Base-by-base conservation (phyloP, 2,113 vertebrate genomes). In the Nesoenas mayeri region DNA sequence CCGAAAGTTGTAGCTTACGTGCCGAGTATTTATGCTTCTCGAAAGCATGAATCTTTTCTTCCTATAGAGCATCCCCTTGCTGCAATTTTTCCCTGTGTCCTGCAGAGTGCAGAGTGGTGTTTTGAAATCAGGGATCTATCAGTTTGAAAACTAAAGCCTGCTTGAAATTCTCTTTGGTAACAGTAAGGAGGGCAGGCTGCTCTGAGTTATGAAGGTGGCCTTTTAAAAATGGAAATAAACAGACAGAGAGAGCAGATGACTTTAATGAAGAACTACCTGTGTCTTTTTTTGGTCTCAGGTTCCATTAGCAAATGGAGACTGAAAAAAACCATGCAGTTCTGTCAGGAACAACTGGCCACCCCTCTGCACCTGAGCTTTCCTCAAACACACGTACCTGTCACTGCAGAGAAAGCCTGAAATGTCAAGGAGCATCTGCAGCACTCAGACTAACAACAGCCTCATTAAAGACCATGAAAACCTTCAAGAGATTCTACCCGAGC, bases 171-270 rank as follows among this genome's bases (percentile, higher is more conserved):
- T 89, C 61, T 79, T 81, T 69, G 50, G 72, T 89, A 85, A 93
- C 57, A 71, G 40, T 51, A 70, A 89, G 74, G 79, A 74, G 70
- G 65, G 85, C 57, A 95, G 53, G 36, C 73, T 91, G 73, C 77
- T 94, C 77, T 96, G 96, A 96, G 86, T 97, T 96, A 97, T 93
- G 96, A 96, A 95, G 70, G 77, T 96, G 96, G 96, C 96, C 96
- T 97, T 97, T 97, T 94, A 94, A 96, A 96, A 96, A 96, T 94
- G 92, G 96, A 97, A 95, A 96, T 96, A 97, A 95, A 94, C 92
- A 96, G 72, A 79, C 58, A 95, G 90, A 89, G 73, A 36, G 66
- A 77, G 77, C 78, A 89, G 83, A 90, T 86, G 73, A 93, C 83
- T 95, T 96, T 91, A 96, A 96, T 95, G 95, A 94, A 93, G 91